Percentiles rank a stretch among this genome's conserved stretches.
phyloP scores from a whole-genome alignment of 2,888 invertebrate genomes.

The Orthosia gothica region DNA sequence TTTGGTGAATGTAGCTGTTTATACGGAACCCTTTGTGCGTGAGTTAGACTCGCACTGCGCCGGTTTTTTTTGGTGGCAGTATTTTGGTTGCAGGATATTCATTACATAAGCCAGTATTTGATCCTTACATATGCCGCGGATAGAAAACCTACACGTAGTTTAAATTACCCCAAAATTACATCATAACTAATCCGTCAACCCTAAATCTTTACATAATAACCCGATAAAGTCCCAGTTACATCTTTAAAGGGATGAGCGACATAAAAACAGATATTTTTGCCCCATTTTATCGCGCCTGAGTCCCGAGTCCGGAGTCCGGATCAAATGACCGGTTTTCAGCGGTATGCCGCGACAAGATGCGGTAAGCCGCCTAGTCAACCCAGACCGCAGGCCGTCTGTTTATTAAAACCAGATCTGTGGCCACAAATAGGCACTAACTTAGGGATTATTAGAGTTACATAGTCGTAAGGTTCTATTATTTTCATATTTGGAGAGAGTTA shows the following conservation, averaged over 20 bases:
- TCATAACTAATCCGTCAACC: conserved; percentile 14
- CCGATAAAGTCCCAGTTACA: conserved; percentile 30
- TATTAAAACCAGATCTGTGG: conserved; percentile 27
- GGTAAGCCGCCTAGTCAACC: conserved; percentile 35
- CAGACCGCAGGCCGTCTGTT: conserved; percentile 46
- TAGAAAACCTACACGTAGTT: not conserved
- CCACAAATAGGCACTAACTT: conserved; percentile 19
- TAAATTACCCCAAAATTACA: not conserved
- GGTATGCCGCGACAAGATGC: conserved; percentile 33
- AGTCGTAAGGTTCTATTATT: not conserved
- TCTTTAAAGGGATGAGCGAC: conserved; percentile 46
- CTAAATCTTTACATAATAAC: conserved; percentile 42
- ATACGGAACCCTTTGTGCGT: too few species aligned
- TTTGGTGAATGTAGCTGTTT: too few species aligned
- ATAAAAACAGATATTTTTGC: conserved; percentile 49
- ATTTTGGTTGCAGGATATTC: too few species aligned
- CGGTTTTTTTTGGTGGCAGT: too few species aligned
- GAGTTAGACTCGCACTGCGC: too few species aligned
- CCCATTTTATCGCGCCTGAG: conserved; percentile 43
- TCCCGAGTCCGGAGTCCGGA: conserved; percentile 24
- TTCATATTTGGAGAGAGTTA: not conserved
- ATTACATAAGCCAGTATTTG: not conserved
- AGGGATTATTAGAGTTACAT: conserved; percentile 7
- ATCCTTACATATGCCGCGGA: not conserved
- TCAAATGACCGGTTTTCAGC: conserved; percentile 55